These are phyloP conservation scores for Agrochola macilenta DNA, from an alignment of 2,888 invertebrate species.

Conservation along the genomic window DNA sequence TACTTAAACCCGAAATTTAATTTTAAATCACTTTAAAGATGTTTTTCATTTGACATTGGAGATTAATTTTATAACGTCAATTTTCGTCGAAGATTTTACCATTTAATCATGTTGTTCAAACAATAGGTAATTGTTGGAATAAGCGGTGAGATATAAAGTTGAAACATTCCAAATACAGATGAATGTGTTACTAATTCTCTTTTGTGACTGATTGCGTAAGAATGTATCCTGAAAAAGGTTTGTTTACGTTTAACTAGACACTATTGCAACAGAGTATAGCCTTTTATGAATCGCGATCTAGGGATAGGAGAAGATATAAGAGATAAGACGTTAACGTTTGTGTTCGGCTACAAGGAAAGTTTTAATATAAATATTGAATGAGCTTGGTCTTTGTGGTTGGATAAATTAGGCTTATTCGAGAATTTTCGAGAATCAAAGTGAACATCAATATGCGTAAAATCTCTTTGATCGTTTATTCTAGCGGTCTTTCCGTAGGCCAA, in stretches of 20 bases:
- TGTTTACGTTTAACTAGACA: not conserved
- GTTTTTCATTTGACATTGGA: not conserved
- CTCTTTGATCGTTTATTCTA: conserved; percentile 18
- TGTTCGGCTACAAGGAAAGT: not conserved
- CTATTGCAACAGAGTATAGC: not conserved
- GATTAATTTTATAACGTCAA: not conserved
- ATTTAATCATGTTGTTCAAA: not conserved
- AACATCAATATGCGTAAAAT: conserved; percentile 19
- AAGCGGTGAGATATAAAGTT: not conserved
- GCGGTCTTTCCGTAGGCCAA: not conserved
- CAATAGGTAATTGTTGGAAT: not conserved
- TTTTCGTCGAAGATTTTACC: not conserved
- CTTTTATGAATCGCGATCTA: conserved; percentile 20
- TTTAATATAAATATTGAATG: conserved; percentile 51
- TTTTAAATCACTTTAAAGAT: not conserved
- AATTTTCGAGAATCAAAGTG: conserved; percentile 26
- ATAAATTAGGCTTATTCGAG: conserved; percentile 29
- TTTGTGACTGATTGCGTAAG: not conserved
- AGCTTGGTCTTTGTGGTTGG: conserved; percentile 27
- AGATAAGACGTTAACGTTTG: conserved; percentile 31
- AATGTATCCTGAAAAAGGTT: not conserved
- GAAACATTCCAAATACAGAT: not conserved
- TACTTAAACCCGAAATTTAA: not conserved
- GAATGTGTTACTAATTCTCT: not conserved
- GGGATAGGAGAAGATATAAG: conserved; percentile 3